Percentiles rank a stretch among this genome's conserved stretches.
Conservation (phyloP, 2,797 vertebrate species). For the Peromyscus eremicus region DNA sequence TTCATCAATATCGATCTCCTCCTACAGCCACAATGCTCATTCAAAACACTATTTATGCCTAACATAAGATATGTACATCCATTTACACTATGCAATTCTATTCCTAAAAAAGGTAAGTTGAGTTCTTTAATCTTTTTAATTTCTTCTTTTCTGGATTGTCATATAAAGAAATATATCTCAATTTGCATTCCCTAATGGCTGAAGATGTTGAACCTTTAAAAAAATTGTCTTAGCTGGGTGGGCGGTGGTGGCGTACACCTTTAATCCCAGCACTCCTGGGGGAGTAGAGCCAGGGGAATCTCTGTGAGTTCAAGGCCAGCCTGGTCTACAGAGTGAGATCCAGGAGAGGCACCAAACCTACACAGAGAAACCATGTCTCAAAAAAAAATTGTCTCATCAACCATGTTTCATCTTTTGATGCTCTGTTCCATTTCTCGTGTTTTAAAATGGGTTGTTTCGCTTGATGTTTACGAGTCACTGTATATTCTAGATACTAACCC, state of each 20-base stretch:
- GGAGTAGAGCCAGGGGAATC: no score
- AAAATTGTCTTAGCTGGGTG: neutral
- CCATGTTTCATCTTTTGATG: neutral
- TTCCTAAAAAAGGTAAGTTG: slow-evolving; percentile 16
- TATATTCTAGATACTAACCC: neutral
- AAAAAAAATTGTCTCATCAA: neutral
- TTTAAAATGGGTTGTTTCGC: neutral
- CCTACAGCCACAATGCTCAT: neutral
- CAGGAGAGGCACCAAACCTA: no score
- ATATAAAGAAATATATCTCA: neutral
- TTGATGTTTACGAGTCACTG: neutral
- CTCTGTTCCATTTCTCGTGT: no score
- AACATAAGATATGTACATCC: neutral
- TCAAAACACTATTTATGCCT: neutral
- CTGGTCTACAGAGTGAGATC: no score
- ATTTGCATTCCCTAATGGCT: neutral
- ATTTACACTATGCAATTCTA: neutral
- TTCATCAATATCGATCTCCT: neutral
- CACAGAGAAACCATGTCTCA: no score
- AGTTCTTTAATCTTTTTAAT: neutral
- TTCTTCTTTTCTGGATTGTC: neutral
- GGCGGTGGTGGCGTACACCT: no score
- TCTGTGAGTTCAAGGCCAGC: no score
- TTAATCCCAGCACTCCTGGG: no score
- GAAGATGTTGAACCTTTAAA: neutral